Percentiles rank a stretch among this genome's conserved stretches.
Evolutionary conservation across 2,797 vertebrate species (phyloP).

Genomic region (Myoxocephalus aenaeus): DNA sequence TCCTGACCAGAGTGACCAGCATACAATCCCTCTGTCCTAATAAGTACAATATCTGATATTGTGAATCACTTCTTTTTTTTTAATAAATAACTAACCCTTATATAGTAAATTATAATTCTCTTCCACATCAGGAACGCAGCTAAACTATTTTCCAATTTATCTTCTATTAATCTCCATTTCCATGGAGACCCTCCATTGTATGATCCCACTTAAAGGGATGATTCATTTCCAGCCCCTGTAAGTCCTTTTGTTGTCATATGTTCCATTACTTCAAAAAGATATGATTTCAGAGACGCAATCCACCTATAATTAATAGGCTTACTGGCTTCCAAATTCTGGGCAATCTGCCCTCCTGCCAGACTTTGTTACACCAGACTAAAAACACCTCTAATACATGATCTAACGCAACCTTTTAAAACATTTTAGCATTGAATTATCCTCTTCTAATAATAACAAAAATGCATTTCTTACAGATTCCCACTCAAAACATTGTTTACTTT

Average conservation of each 20-base stretch:
- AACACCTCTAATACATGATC: constrained; percentile 26
- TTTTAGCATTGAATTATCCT: constrained; percentile 28
- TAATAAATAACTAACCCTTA: constrained; percentile 5
- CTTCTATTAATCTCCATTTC: constrained; percentile 56
- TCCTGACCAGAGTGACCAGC: constrained; percentile 1
- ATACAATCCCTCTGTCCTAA: background rate
- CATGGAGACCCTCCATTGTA: constrained; percentile 41
- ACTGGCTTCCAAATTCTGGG: constrained; percentile 57
- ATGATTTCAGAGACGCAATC: constrained; percentile 53
- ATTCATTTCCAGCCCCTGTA: constrained; percentile 48
- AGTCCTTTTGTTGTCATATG: constrained; percentile 57
- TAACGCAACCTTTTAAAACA: constrained; percentile 32
- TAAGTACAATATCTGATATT: constrained; percentile 4
- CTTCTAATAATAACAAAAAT: constrained; percentile 15
- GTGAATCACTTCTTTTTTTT: background rate
- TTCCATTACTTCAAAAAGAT: constrained; percentile 70
- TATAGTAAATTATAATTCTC: constrained; percentile 19
- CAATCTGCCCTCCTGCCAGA: constrained; percentile 53
- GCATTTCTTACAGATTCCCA: constrained; percentile 9
- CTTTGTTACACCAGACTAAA: constrained; percentile 54
- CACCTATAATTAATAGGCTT: constrained; percentile 64
- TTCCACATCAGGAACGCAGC: constrained; percentile 30
- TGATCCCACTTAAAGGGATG: constrained; percentile 42
- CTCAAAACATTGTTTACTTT: background rate
- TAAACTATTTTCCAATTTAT: constrained; percentile 46